Evolutionary conservation across 2,888 invertebrate genomes (phyloP).

Genomic region (Hypomecis punctinalis): DNA sequence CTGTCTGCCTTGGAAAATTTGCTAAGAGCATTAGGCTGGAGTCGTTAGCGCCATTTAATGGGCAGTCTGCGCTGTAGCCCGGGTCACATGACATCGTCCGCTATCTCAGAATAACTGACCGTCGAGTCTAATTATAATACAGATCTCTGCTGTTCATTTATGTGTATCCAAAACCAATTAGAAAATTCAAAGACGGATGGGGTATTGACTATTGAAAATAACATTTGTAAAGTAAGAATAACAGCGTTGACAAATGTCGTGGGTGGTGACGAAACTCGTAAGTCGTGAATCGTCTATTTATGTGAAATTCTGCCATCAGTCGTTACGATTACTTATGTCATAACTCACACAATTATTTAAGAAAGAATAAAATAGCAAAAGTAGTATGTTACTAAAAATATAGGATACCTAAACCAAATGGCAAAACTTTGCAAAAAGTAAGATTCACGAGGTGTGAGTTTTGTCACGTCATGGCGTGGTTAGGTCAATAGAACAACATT

Average conservation of each 20-base stretch:
- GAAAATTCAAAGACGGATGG: conserved; percentile 18
- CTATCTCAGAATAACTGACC: conserved; percentile 78
- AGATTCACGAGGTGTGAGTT: background rate
- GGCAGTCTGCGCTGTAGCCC: conserved; percentile 52
- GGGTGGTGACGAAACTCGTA: no score
- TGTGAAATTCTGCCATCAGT: no score
- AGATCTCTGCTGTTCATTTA: conserved; percentile 54
- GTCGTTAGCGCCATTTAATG: conserved; percentile 38
- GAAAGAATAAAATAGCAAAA: no score
- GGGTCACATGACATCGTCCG: conserved; percentile 72
- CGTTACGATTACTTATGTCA: no score
- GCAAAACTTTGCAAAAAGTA: background rate
- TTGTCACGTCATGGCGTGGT: background rate
- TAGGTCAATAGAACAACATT: no score
- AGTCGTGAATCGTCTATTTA: no score
- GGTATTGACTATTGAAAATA: background rate
- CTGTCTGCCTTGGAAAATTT: conserved; percentile 21
- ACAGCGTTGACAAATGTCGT: no score
- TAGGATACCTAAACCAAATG: no score
- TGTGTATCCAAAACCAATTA: conserved; percentile 40
- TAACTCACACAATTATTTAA: no score
- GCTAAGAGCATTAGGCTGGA: conserved; percentile 6
- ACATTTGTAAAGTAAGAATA: no score
- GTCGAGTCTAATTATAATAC: conserved; percentile 76
- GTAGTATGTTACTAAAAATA: no score